A percentile compares a stretch with the other conserved stretches of the same genome.
Conservation (phyloP, 92 coral and sea anemone species). For the Isaurus tuberculatus region DNA sequence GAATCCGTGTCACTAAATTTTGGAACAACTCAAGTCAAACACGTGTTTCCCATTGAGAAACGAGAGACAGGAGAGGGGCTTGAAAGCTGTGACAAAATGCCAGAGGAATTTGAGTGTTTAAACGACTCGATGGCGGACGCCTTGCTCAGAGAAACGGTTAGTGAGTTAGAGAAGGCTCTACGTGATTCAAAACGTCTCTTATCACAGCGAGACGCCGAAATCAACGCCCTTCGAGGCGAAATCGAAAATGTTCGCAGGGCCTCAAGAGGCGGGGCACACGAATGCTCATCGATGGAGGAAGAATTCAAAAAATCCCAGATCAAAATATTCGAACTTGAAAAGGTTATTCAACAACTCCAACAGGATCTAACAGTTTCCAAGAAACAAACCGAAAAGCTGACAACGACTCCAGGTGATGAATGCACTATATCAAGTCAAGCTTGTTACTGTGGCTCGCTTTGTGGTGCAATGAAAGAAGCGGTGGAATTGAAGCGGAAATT, state of each 20-base stretch:
- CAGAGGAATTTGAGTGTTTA: conserved; percentile 63
- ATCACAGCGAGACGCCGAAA: conserved; percentile 84
- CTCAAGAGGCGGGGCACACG: conserved; percentile 31
- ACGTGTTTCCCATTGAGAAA: conserved; percentile 59
- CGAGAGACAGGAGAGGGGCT: conserved; percentile 86
- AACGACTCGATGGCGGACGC: conserved; percentile 53
- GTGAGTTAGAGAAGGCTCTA: conserved; percentile 84
- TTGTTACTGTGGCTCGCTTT: conserved; percentile 90
- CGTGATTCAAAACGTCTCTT: conserved; percentile 85
- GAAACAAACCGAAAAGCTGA: conserved; percentile 39
- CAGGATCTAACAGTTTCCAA: conserved; percentile 70
- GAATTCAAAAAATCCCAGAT: conserved; percentile 81
- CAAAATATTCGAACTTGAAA: conserved; percentile 78
- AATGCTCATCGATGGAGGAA: conserved; percentile 74
- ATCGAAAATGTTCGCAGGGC: conserved; percentile 65
- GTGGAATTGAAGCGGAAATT: conserved; percentile 87
- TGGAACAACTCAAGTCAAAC: background rate
- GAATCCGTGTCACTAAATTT: background rate
- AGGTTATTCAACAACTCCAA: conserved; percentile 80
- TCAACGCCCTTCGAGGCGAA: conserved; percentile 72
- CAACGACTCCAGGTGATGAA: conserved; percentile 38
- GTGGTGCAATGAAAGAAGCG: conserved; percentile 97
- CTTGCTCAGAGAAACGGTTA: conserved; percentile 83
- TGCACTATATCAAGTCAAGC: conserved; percentile 62
- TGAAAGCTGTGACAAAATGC: conserved; percentile 75